These are phyloP conservation scores for Hypanus sabinus DNA, from an alignment of 2,113 vertebrate genomes.

Conservation along the genomic window DNA sequence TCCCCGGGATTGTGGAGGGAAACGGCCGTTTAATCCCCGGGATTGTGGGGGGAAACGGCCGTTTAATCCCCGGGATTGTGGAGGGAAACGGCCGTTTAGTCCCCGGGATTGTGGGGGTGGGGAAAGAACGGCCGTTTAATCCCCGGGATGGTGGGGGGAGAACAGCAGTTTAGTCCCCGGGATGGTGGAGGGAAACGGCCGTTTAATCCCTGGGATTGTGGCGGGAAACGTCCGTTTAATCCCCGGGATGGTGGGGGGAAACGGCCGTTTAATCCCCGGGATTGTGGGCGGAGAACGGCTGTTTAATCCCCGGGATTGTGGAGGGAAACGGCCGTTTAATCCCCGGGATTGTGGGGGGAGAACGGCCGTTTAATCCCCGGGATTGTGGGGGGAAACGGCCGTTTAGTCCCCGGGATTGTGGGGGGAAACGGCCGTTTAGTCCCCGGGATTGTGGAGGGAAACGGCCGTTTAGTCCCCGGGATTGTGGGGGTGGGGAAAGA, in stretches of 20 bases:
- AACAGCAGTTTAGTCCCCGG: conserved; percentile 32
- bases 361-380: conserved; percentile 33
- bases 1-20: conserved; percentile 34
- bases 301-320: conserved; percentile 38
- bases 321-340: conserved; percentile 31
- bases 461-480: conserved; percentile 28
- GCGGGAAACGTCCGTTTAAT: conserved; percentile 36
- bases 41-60: conserved; percentile 39
- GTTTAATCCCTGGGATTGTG: neutral
- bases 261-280: conserved; percentile 28
- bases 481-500: conserved; percentile 3
- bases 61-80: neutral
- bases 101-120: conserved; percentile 31
- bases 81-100: conserved; percentile 37
- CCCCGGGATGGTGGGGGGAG: neutral
- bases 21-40: conserved; percentile 31
- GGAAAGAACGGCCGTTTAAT: conserved; percentile 38
- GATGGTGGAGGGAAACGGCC: conserved; percentile 39
- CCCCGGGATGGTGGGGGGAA: conserved; percentile 27
- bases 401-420: conserved; percentile 38
- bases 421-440: conserved; percentile 29
- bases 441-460: conserved; percentile 36
- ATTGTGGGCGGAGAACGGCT: conserved; percentile 40
- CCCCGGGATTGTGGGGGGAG: neutral
- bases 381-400: conserved; percentile 38